A percentile compares a stretch with the other conserved stretches of the same genome.
These are phyloP conservation scores for Pelvicachromis taeniatus DNA, from an alignment of 2,113 vertebrate species.

Conservation along the genomic window DNA sequence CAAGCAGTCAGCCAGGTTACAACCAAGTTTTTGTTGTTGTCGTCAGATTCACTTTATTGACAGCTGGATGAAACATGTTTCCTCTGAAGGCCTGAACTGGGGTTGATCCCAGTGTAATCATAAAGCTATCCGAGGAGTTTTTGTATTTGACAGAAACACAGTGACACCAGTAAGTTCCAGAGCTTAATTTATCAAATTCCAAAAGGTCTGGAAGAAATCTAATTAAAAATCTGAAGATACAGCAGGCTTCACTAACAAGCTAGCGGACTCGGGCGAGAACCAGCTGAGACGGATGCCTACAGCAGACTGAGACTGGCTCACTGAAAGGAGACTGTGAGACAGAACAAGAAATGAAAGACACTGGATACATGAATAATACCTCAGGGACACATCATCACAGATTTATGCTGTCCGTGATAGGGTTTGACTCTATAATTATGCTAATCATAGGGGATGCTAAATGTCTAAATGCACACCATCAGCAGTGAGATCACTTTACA, in stretches of 20 bases:
- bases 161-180: not conserved
- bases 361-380: conserved; percentile 27
- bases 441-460: conserved; percentile 29
- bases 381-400: conserved; percentile 22
- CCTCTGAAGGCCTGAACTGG: not conserved
- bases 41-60: not conserved
- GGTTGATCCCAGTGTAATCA: not conserved
- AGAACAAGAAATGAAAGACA: conserved; percentile 16
- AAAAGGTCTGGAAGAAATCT: conserved; percentile 9
- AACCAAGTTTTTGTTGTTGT: not conserved
- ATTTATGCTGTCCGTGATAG: conserved; percentile 35
- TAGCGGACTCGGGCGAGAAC: not conserved
- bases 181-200: conserved; percentile 8
- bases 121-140: not conserved
- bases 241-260: conserved; percentile 17
- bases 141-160: not conserved
- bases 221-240: conserved; percentile 11
- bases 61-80: not conserved
- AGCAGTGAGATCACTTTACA: conserved; percentile 11
- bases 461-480: conserved; percentile 19
- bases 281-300: conserved; percentile 10
- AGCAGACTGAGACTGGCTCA: not conserved
- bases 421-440: conserved; percentile 27
- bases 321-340: conserved; percentile 15
- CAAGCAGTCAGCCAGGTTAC: not conserved